A percentile compares a stretch with the other conserved stretches of the same genome.
phyloP scores from a whole-genome alignment of 2,797 vertebrate genomes.

The Intellagama lesueurii region DNA sequence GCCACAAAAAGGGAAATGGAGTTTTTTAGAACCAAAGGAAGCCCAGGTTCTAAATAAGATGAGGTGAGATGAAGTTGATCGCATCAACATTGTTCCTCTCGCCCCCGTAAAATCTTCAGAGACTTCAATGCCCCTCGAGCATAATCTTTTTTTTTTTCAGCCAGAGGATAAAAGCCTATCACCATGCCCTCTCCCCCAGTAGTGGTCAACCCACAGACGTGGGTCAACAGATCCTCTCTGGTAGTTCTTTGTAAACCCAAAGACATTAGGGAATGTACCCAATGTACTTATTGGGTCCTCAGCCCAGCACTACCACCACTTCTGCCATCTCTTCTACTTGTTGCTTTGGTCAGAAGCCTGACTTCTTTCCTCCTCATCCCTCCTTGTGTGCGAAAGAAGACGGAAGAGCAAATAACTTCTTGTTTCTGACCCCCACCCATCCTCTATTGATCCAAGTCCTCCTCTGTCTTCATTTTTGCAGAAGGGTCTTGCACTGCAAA shows the following conservation, averaged over 20 bases:
- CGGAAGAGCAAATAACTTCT: no score
- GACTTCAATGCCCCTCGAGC: not conserved
- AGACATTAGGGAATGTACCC: not conserved
- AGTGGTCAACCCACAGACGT: not conserved
- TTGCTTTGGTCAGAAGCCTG: not conserved
- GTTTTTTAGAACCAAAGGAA: not conserved
- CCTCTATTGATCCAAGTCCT: not conserved
- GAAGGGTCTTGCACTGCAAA: not conserved
- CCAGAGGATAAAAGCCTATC: no score
- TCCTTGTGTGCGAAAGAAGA: not conserved
- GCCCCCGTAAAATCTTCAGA: not conserved
- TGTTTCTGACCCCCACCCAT: not conserved
- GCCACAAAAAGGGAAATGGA: not conserved
- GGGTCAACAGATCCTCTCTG: not conserved
- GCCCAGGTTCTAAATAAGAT: no score
- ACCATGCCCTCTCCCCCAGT: not conserved
- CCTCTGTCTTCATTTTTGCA: not conserved
- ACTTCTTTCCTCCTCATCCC: not conserved
- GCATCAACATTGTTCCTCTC: not conserved
- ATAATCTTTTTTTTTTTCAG: no score
- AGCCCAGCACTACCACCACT: no score
- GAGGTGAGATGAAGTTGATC: not conserved
- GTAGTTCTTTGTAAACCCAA: not conserved
- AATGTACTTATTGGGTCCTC: not conserved
- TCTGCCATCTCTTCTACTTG: not conserved